Evolutionary conservation across 2,888 invertebrate genomes (phyloP), one percentile per base, ranked within the genome.

Genomic region (Ganaspis brasiliensis): DNA sequence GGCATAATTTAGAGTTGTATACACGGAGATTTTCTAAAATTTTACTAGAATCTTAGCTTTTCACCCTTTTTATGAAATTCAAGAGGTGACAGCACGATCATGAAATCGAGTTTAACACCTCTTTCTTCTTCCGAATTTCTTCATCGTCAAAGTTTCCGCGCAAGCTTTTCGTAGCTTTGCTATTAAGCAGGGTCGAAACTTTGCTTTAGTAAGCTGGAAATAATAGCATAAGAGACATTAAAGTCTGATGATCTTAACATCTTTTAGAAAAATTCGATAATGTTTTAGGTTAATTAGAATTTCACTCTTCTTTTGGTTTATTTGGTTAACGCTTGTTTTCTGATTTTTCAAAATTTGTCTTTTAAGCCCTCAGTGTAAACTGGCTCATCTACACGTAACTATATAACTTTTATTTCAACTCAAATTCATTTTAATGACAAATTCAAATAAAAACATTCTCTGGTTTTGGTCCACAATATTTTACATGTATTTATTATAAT

Each of bases 201-300:
- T 45, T 45, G 16, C 21, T 67, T 67, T 67, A n/a, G 14, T 67
- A 10, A 67, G 45, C 40, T 67, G 21, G 21, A 45, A 45, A 67
- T 67, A 67, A 63, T 40, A 63, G 37, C 16, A 19, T 37, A 6
- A 40, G 19, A 6, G 40, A 37, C 40, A 40, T 63, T 31, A 59
- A 59, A 31, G 21, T 19, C 21, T 55, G 55, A 21, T 55, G 21
- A 19, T 55, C 21, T 55, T 55, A 19, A 21, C 55, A 19, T 55
- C 55, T 55, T 55, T 21, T 9, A 19, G 2, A n/a, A 21, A 21
- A 55, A 55, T 55, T 55, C 55, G 21, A 55, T 55, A n/a, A 55
- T 55, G 19, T 49, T 49, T 49, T n/a, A 49, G n/a, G 49, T 49
- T 49, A 49, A 49, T 49, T 49, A 49, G 49, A 49, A 49, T 49